These are phyloP conservation scores for Hapalemur alaotrensis DNA, from an alignment of 2,797 vertebrate genomes.

Conservation along the genomic window DNA sequence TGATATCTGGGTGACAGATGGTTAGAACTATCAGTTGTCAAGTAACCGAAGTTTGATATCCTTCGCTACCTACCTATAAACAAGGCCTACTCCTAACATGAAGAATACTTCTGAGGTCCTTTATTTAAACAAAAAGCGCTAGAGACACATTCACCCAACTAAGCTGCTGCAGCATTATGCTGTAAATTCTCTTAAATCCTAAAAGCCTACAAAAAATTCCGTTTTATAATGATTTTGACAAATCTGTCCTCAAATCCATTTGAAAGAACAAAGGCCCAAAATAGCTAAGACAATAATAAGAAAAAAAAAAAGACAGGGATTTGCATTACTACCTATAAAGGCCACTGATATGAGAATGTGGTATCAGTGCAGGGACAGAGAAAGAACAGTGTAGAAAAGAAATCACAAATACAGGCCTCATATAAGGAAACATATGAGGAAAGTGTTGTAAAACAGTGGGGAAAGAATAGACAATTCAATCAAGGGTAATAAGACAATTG, in stretches of 20 bases:
- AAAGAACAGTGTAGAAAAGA: background rate
- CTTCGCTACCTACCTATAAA: background rate
- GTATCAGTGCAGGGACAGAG: background rate
- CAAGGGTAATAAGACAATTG: background rate
- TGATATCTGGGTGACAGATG: background rate
- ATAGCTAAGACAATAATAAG: background rate
- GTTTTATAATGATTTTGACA: background rate
- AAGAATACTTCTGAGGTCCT: background rate
- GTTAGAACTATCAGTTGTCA: background rate
- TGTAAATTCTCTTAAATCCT: background rate
- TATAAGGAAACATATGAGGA: background rate
- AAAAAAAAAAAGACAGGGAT: background rate
- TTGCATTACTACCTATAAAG: background rate
- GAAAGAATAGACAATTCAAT: background rate
- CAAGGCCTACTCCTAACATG: background rate
- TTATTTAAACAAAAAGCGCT: background rate
- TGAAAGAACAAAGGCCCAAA: background rate
- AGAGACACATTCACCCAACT: background rate
- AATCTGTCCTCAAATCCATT: background rate
- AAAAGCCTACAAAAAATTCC: background rate
- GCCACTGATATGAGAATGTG: background rate
- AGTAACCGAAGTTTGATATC: background rate
- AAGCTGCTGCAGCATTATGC: background rate
- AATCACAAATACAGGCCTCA: background rate
- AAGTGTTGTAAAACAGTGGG: background rate